Evolutionary conservation across 2,888 invertebrate species (phyloP).

Genomic region (Cyrtodaria siliqua): DNA sequence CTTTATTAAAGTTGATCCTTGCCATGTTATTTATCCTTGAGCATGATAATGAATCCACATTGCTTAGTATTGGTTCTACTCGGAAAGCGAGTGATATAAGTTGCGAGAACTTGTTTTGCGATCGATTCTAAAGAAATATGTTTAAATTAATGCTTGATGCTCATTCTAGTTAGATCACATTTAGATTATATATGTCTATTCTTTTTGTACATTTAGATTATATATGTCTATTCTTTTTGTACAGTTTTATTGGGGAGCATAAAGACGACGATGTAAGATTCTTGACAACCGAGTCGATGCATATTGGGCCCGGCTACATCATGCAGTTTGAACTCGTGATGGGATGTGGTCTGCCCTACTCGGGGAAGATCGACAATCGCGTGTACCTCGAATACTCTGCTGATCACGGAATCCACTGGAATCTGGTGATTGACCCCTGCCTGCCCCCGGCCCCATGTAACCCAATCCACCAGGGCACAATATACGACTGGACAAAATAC

Average conservation of each 20-base stretch:
- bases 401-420: constrained; percentile 86
- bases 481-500: constrained; percentile 84
- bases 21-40: no score
- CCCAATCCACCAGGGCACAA: constrained; percentile 82
- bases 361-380: constrained; percentile 72
- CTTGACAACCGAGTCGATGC: constrained; percentile 84
- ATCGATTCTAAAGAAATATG: no score
- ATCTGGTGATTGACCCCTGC: constrained; percentile 83
- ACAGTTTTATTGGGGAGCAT: constrained; percentile 75
- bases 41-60: no score
- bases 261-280: constrained; percentile 75
- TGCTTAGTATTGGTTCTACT: no score
- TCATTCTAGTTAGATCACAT: no score
- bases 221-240: no score
- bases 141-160: no score
- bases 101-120: no score
- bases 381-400: constrained; percentile 85
- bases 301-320: constrained; percentile 85
- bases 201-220: no score
- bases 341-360: constrained; percentile 83
- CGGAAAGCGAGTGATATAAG: no score
- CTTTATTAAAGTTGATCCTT: no score
- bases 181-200: no score
- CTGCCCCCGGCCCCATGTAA: constrained; percentile 83
- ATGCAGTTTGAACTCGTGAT: constrained; percentile 86